These are phyloP conservation scores for Sminthopsis crassicaudata DNA, from an alignment of 2,113 vertebrate species.

Conservation along the genomic window DNA sequence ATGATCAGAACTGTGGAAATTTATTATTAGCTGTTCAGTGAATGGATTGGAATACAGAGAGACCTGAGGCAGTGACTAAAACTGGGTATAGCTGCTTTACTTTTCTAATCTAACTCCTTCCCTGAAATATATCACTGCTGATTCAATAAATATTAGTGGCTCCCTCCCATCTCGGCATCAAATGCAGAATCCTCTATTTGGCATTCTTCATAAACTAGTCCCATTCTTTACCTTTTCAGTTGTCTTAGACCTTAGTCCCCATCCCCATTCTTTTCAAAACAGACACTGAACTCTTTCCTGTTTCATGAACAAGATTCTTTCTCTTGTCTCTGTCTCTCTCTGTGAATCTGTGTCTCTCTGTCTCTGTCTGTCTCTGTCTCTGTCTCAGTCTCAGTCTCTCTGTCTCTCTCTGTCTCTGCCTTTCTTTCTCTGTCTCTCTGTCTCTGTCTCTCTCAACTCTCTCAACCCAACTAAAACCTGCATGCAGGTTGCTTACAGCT, in stretches of 20 bases:
- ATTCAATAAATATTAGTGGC: not conserved
- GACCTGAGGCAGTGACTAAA: not conserved
- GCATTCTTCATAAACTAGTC: not conserved
- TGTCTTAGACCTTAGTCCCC: not conserved
- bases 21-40: not conserved
- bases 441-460: too few relatives aligned
- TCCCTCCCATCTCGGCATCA: not conserved
- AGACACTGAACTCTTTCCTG: not conserved
- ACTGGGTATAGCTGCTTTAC: not conserved
- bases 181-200: not conserved
- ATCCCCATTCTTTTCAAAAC: not conserved
- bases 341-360: too few relatives aligned
- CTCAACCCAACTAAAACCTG: not conserved
- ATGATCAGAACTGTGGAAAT: not conserved
- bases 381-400: too few relatives aligned
- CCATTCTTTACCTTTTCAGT: not conserved
- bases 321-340: too few relatives aligned
- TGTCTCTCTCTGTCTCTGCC: too few relatives aligned
- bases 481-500: not conserved
- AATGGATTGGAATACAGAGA: not conserved
- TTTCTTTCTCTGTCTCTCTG: too few relatives aligned
- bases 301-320: not conserved
- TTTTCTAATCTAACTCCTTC: not conserved
- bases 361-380: too few relatives aligned
- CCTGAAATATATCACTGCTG: not conserved